Evolutionary conservation across 2,797 vertebrate genomes (phyloP), one percentile per base, ranked within the genome.

Genomic region (Todus mexicanus): DNA sequence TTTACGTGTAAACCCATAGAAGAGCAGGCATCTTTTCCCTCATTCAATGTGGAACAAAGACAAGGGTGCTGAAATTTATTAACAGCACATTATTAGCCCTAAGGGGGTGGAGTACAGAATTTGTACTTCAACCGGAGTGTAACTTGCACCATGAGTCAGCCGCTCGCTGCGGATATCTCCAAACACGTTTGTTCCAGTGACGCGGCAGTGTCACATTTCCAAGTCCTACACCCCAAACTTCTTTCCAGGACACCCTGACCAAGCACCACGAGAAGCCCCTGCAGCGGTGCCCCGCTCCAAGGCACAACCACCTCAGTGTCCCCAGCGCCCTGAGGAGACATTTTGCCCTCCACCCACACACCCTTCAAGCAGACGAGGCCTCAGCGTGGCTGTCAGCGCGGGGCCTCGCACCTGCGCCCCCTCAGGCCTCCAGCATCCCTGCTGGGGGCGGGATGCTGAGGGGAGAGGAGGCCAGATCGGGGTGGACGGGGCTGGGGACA

Each of bases 221-320:
- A n/a, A n/a, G n/a, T 6, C 33, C 29, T 7, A 1, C 15, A 23
- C 15, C 15, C 61, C 7, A 2, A 61, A 8, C 27, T 26, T 10
- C 43, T 2, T 25, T 7, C 40, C 50, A 12, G 27, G 9, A 2
- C 42, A 6, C 17, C 0, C 4, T 4, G 13, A 38, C 11, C 43
- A 16, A 26, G 3, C 48, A 42, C 5, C 14, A 3, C 2, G 2
- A 22, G 4, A 21, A 53, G 14, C 60, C 42, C 3, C n/a, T 9
- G 47, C 6, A 23, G 10, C 0, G 19, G 10, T 5, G 4, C 8
- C n/a, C 21, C 2, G 1, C 15, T 9, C n/a, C 1, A 25, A 29
- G 45, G 31, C 15, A 5, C 9, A 23, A 5, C 19, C 35, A 13
- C 16, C 23, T 4, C 38, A 2, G 15, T 1, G 12, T 12, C 65